Percentiles rank a stretch among this genome's conserved stretches.
Conservation (phyloP, 2,797 vertebrate species). For the Prionace glauca region DNA sequence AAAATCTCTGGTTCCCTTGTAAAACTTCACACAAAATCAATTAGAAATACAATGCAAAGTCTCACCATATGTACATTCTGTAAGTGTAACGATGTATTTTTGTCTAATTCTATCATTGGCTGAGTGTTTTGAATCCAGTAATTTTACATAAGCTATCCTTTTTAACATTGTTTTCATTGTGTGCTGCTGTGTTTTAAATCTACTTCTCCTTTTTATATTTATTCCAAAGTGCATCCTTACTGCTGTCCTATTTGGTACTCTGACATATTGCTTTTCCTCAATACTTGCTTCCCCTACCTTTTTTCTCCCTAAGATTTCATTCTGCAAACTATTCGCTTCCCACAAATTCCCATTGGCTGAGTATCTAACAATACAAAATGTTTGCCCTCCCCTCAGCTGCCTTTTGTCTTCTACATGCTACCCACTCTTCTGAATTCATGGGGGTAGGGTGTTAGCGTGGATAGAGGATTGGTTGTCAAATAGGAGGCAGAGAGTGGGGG, state of each 20-base stretch:
- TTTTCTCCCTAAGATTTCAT: no score
- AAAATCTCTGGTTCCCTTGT: background rate
- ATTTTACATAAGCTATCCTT: background rate
- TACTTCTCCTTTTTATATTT: background rate
- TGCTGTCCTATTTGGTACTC: background rate
- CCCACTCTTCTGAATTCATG: background rate
- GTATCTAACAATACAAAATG: background rate
- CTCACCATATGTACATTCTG: no score
- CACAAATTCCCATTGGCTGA: background rate
- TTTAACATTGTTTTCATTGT: background rate
- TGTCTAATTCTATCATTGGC: background rate
- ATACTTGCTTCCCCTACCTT: background rate
- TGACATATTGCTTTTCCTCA: background rate
- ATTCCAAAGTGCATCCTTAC: background rate
- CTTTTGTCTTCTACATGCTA: background rate
- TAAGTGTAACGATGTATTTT: no score
- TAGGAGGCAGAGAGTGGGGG: no score
- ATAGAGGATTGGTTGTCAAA: no score
- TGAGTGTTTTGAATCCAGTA: background rate
- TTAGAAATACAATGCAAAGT: background rate
- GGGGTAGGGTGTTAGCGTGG: no score
- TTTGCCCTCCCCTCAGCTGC: background rate
- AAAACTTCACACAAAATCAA: background rate
- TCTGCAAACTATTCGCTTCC: background rate
- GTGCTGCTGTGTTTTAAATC: background rate